phyloP scores from a whole-genome alignment of 1,140 invertebrate species.

The Bombyx mandarina region DNA sequence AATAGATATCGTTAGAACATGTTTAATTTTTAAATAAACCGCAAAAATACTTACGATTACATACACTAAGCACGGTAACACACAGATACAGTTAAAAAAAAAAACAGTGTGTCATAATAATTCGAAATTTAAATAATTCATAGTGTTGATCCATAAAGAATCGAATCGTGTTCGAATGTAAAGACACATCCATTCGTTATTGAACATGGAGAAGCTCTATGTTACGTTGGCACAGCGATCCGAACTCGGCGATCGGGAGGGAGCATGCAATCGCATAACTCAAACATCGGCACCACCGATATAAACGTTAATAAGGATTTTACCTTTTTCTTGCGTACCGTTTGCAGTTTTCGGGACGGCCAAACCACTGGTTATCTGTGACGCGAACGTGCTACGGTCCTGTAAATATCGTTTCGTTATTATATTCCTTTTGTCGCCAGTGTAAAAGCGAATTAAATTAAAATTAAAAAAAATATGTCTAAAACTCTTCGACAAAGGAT shows the following conservation, averaged over 20 bases:
- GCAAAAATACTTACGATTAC: no score
- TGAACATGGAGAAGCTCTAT: background rate
- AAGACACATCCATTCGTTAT: no score
- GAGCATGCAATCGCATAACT: slow-evolving; percentile 17
- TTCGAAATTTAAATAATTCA: no score
- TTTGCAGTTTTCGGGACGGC: slow-evolving; percentile 60
- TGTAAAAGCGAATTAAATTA: background rate
- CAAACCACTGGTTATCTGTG: slow-evolving; percentile 71
- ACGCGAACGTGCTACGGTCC: slow-evolving; percentile 73
- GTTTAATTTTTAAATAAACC: no score
- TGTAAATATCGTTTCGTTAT: slow-evolving; percentile 56
- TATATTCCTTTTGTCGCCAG: background rate
- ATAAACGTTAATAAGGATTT: slow-evolving; percentile 6
- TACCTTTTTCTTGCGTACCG: slow-evolving; percentile 43
- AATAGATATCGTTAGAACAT: no score
- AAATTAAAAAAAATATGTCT: background rate
- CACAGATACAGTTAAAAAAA: no score
- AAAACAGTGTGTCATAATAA: no score
- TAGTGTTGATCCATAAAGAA: no score
- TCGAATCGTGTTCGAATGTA: no score
- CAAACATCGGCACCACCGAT: no score
- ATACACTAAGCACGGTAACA: no score
- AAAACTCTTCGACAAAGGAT: background rate
- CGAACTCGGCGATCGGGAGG: slow-evolving; percentile 13
- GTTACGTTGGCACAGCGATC: background rate